phyloP scores from a whole-genome alignment of 2,888 invertebrate genomes.

The Drosophila flavopinicola region DNA sequence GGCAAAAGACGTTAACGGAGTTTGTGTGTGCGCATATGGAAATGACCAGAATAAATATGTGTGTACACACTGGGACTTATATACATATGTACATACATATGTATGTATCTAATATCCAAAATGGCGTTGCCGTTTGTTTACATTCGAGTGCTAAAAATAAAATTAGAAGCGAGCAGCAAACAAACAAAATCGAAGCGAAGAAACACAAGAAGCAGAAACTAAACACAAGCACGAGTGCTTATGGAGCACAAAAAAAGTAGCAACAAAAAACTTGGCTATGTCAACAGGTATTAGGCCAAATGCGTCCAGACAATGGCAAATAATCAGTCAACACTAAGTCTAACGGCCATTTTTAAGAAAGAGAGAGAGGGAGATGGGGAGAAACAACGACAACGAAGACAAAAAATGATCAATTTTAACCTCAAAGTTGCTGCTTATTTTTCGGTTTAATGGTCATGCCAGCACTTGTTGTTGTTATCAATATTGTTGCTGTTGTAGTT shows the following conservation, averaged over 20 bases:
- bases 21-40: constrained; percentile 27
- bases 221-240: constrained; percentile 18
- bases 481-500: constrained; percentile 10
- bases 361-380: constrained; percentile 1
- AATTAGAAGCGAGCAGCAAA: constrained; percentile 30
- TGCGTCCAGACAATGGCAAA: constrained; percentile 16
- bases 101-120: too few relatives aligned
- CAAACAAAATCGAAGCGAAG: constrained; percentile 13
- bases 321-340: constrained; percentile 18
- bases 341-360: constrained; percentile 15
- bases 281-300: constrained; percentile 48
- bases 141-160: constrained; percentile 49
- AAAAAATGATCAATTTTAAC: constrained; percentile 53
- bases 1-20: constrained; percentile 28
- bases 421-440: constrained; percentile 60
- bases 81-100: too few relatives aligned
- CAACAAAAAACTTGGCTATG: constrained; percentile 25
- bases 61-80: constrained; percentile 39
- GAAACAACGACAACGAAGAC: constrained; percentile 20
- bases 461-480: constrained; percentile 8
- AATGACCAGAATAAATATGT: constrained; percentile 33
- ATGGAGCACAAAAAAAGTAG: constrained; percentile 12
- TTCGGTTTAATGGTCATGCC: constrained; percentile 54
- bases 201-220: constrained; percentile 7
- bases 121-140: constrained; percentile 49